Evolutionary conservation across 2,888 invertebrate species (phyloP).

Genomic region (Augochlorella aurata): DNA sequence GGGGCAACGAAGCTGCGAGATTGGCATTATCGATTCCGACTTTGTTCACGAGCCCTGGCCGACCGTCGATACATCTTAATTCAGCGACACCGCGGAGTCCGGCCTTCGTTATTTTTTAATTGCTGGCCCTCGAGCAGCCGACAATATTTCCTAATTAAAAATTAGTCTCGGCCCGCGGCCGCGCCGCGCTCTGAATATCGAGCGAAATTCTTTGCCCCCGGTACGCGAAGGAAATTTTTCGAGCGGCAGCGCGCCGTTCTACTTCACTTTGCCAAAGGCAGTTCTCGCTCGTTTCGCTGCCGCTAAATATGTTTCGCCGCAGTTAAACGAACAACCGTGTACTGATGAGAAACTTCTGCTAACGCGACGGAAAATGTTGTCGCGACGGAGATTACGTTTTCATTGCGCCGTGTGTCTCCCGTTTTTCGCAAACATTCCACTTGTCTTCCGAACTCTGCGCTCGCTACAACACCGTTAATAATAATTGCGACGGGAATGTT

Average conservation of each 20-base stretch:
- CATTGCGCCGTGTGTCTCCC: too few relatives aligned
- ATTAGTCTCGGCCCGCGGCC: neutral
- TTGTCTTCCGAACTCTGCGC: too few relatives aligned
- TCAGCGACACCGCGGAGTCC: neutral
- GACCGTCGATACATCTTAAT: neutral
- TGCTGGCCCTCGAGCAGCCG: neutral
- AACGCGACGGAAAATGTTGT: too few relatives aligned
- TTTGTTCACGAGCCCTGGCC: neutral
- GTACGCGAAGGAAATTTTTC: neutral
- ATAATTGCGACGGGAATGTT: neutral
- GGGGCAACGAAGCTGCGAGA: too few relatives aligned
- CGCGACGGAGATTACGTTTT: too few relatives aligned
- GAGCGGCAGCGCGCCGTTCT: too few relatives aligned
- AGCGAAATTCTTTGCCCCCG: neutral
- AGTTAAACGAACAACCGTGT: too few relatives aligned
- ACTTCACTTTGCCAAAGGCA: too few relatives aligned
- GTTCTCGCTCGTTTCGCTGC: too few relatives aligned
- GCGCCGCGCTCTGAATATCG: neutral
- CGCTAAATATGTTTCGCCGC: too few relatives aligned
- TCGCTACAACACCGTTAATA: neutral
- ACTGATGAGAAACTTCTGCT: too few relatives aligned
- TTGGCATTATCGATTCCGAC: neutral
- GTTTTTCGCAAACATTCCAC: neutral
- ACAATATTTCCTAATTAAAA: neutral
- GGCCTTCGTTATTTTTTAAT: slow-evolving; percentile 7